Conservation (phyloP, 2,797 vertebrate species). For the Neoniphon sammara region DNA sequence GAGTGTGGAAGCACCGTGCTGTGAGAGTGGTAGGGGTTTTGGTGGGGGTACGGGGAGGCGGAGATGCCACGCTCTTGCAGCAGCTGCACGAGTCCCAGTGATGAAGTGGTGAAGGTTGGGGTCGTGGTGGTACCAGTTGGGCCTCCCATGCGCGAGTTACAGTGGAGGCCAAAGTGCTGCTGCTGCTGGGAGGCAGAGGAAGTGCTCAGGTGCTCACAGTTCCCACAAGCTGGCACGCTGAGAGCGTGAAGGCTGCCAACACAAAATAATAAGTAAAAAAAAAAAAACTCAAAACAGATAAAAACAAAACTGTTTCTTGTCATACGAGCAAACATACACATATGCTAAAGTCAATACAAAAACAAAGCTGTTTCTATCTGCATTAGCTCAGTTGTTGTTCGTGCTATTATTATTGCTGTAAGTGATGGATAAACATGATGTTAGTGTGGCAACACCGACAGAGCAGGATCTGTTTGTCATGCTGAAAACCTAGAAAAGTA, state of each 20-base stretch:
- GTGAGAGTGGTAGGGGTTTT: conserved; percentile 28
- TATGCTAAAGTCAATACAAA: neutral
- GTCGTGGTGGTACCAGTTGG: conserved; percentile 27
- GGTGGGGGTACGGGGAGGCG: conserved; percentile 52
- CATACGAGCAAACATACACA: neutral
- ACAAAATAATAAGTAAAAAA: neutral
- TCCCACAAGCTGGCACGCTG: conserved; percentile 85
- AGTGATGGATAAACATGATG: conserved; percentile 28
- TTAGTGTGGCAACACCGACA: conserved; percentile 15
- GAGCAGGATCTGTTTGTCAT: conserved; percentile 29
- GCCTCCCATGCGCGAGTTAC: neutral
- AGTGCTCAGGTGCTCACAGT: conserved; percentile 82
- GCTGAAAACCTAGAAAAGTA: neutral
- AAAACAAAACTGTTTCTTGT: neutral
- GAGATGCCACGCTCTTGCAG: conserved; percentile 85
- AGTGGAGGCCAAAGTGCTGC: conserved; percentile 40
- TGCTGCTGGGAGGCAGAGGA: conserved; percentile 47
- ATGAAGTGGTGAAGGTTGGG: conserved; percentile 45
- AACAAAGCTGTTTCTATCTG: no score
- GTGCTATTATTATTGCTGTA: conserved; percentile 11
- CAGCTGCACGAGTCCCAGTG: conserved; percentile 83
- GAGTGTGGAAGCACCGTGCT: conserved; percentile 14
- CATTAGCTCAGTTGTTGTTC: conserved; percentile 17
- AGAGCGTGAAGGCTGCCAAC: conserved; percentile 81
- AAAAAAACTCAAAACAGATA: neutral